These are phyloP conservation scores for Coilia nasus DNA, from an alignment of 2,797 vertebrate species.

Conservation along the genomic window DNA sequence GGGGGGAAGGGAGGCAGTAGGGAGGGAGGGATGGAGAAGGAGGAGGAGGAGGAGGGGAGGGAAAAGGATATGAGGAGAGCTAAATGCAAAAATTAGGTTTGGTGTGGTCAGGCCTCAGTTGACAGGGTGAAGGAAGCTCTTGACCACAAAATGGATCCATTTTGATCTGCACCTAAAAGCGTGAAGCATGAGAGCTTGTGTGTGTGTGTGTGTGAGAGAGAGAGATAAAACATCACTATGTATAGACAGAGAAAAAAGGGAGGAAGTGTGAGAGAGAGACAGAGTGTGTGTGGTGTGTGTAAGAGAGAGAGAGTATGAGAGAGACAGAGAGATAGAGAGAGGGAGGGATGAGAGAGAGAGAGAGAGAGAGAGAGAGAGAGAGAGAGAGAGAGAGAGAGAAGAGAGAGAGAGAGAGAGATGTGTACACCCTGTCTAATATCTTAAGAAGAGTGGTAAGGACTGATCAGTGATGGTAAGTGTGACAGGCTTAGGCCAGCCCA, in stretches of 20 bases:
- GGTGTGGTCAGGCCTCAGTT: slow-evolving; percentile 45
- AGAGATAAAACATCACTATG: too few species aligned
- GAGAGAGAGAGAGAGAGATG: not conserved
- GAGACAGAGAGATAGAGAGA: too few species aligned
- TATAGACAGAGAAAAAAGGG: too few species aligned
- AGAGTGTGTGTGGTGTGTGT: slow-evolving; percentile 49
- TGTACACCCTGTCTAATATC: slow-evolving; percentile 55
- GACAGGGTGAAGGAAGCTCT: slow-evolving; percentile 28
- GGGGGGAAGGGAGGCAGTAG: not conserved
- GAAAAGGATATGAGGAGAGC: not conserved
- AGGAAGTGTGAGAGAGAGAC: too few species aligned
- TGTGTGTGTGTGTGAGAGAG: slow-evolving; percentile 43
- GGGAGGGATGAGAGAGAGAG: slow-evolving; percentile 17
- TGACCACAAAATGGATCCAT: slow-evolving; percentile 58
- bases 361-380: too few species aligned
- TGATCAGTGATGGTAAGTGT: slow-evolving; percentile 63
- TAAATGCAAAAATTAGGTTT: slow-evolving; percentile 13
- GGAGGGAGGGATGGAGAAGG: not conserved
- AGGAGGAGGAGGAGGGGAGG: not conserved
- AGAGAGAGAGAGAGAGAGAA: too few species aligned
- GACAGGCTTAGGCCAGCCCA: slow-evolving; percentile 46
- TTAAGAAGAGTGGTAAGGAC: slow-evolving; percentile 61
- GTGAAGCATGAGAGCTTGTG: slow-evolving; percentile 56
- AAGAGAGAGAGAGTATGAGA: slow-evolving; percentile 55
- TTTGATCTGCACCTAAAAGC: slow-evolving; percentile 38